Conservation (phyloP, 2,113 vertebrate species). For the Nannobrachium achirus region DNA sequence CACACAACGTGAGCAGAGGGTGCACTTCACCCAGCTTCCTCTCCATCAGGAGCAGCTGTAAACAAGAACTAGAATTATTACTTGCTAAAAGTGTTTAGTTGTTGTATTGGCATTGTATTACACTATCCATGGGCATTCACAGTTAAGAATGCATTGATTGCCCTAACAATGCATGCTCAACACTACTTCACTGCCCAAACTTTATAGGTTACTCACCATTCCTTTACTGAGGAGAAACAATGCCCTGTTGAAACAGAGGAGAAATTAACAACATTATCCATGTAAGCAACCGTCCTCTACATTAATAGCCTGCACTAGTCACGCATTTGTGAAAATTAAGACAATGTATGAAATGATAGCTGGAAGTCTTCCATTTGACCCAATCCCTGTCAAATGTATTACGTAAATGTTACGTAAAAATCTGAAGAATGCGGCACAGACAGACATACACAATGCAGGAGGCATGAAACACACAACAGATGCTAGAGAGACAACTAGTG, state of each 20-base stretch:
- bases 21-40: constrained; percentile 96
- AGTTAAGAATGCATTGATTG: background rate
- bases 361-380: no score
- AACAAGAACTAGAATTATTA: background rate
- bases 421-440: no score
- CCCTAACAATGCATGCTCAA: background rate
- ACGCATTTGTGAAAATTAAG: background rate
- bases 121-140: background rate
- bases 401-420: no score
- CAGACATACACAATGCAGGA: no score
- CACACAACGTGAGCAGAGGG: constrained; percentile 93
- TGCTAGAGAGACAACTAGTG: no score
- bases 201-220: constrained; percentile 86
- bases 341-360: background rate
- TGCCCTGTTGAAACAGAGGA: constrained; percentile 80
- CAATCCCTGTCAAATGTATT: no score
- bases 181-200: background rate
- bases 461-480: no score
- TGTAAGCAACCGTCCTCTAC: background rate
- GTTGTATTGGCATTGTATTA: background rate
- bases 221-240: constrained; percentile 97
- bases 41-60: constrained; percentile 94
- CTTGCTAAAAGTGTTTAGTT: background rate
- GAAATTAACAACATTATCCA: background rate
- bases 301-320: background rate